phyloP scores from a whole-genome alignment of 2,888 invertebrate genomes.

The Lithophane semibrunnea region DNA sequence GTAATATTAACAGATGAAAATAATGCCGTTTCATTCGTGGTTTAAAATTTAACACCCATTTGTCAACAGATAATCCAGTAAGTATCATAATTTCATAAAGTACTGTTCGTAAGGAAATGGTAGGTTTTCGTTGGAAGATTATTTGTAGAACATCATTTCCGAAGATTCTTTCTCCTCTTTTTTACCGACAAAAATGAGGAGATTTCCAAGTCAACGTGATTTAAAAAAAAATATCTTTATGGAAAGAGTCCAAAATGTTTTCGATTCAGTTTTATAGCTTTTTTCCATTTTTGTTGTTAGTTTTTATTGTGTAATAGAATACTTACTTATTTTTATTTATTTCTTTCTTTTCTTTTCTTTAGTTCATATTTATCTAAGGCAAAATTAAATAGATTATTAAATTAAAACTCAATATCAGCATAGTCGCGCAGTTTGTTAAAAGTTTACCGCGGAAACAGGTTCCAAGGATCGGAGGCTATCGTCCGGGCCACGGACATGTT shows the following conservation, averaged over 20 bases:
- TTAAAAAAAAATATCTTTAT: neutral
- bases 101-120: neutral
- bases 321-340: neutral
- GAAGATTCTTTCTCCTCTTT: neutral
- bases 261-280: neutral
- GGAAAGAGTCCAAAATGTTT: neutral
- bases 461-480: conserved; percentile 47
- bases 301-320: neutral
- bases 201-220: neutral
- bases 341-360: neutral
- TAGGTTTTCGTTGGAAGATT: neutral
- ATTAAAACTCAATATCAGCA: neutral
- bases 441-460: conserved; percentile 25
- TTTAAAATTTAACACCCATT: neutral
- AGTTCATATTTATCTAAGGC: neutral
- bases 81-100: neutral
- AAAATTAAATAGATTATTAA: neutral
- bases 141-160: neutral
- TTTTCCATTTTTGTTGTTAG: neutral
- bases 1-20: conserved; percentile 15
- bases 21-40: conserved; percentile 8
- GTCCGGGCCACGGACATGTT: conserved; percentile 28
- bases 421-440: conserved; percentile 27
- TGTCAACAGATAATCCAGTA: neutral
- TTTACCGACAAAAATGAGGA: neutral